Evolutionary conservation across 2,888 invertebrate species (phyloP), one percentile per base, ranked within the genome.

Genomic region (Stenodera caucasica): DNA sequence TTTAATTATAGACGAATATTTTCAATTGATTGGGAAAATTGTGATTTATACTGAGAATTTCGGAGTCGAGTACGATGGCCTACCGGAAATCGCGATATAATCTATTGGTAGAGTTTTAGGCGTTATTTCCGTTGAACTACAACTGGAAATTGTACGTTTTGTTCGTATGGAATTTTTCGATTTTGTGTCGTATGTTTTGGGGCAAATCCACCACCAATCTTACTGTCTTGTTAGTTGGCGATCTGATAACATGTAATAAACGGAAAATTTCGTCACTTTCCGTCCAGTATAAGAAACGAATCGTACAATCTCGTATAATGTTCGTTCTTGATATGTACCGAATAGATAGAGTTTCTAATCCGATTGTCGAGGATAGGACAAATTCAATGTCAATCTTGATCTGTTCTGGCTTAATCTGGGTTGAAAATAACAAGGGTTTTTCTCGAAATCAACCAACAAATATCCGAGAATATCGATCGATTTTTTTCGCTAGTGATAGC

Each of bases 321-420:
- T 56, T 59, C 53, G 55, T 63, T 67, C 64, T 58, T 50, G 60
- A 63, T 64, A 68, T 67, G 66, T 64, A 60, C 57, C 57, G 29
- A 30, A 40, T 4, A 63, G 58, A 64, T 67, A 61, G 67, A 66
- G 61, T 68, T 63, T 65, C 63, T 72, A 70, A 75, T 75, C 74
- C 69, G 75, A 73, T 75, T 75, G 63, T 61, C 57, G 53, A 57
- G 71, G 73, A 71, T 72, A 61, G 71, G 69, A 72, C 69, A 70
- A 76, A 73, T 74, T 75, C 70, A 70, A 70, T 69, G 75, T 75
- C 75, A 72, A 68, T 71, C 72, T 70, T 67, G 70, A 72, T 73
- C 70, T 70, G 68, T 65, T 64, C 61, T 67, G 5, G 21, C 61
- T 62, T 71, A 72, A 68, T 69, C 68, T 61, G 54, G 72, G 69